Conservation (phyloP, 2,113 vertebrate species). For the Oenanthe oenanthe region DNA sequence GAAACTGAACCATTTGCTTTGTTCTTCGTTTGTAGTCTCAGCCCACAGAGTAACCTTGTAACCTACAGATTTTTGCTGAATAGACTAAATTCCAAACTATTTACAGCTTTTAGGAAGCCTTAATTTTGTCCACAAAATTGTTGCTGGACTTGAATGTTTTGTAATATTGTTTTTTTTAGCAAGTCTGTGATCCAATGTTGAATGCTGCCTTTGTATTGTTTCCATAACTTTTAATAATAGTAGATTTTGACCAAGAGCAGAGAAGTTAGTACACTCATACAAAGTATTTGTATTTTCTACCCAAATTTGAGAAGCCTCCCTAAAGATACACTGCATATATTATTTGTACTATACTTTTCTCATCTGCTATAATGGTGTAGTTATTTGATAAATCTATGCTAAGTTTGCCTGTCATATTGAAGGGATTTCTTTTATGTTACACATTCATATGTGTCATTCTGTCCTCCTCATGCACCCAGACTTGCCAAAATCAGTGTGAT, state of each 20-base stretch:
- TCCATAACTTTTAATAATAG: not conserved
- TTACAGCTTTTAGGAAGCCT: not conserved
- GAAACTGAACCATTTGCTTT: constrained; percentile 73
- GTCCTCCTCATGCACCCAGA: not conserved
- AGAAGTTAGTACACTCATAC: not conserved
- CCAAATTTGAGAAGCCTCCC: constrained; percentile 17
- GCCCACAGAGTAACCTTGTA: constrained; percentile 61
- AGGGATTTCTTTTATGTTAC: not conserved
- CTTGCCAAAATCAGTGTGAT: not conserved
- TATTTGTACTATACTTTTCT: not conserved
- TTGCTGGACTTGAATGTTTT: not conserved
- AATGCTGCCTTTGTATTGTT: fast-evolving
- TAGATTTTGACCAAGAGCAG: not conserved
- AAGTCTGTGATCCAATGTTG: not conserved
- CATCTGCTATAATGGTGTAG: not conserved
- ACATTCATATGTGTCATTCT: not conserved
- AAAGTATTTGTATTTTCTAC: not conserved
- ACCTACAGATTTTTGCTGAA: constrained; percentile 41
- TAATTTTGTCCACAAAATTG: constrained; percentile 14
- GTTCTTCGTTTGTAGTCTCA: constrained; percentile 55
- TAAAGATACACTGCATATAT: not conserved
- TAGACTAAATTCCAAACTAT: constrained; percentile 32
- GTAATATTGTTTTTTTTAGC: not conserved
- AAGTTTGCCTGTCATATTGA: not conserved
- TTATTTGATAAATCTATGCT: not conserved